These are phyloP conservation scores for Xenentodon cancila DNA, from an alignment of 2,797 vertebrate genomes.

Conservation along the genomic window DNA sequence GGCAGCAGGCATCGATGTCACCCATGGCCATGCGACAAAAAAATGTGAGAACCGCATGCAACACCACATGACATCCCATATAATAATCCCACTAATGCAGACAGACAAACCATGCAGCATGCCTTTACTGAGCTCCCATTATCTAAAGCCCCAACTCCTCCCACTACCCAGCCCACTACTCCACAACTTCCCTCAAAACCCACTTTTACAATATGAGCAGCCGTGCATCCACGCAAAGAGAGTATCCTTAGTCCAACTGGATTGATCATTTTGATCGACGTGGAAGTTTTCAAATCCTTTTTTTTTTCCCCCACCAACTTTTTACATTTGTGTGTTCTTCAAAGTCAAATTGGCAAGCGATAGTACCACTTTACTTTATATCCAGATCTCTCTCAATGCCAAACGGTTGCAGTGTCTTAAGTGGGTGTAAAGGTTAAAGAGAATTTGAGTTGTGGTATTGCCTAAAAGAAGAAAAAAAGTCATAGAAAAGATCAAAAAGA, in stretches of 20 bases:
- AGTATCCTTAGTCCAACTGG: slow-evolving; percentile 77
- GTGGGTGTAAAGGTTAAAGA: slow-evolving; percentile 71
- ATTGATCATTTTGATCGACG: slow-evolving; percentile 57
- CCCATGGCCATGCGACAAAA: slow-evolving; percentile 75
- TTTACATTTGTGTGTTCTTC: slow-evolving; percentile 36
- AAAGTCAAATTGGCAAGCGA: slow-evolving; percentile 54
- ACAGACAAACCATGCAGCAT: slow-evolving; percentile 69
- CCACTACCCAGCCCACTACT: slow-evolving; percentile 37
- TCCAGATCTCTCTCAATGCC: slow-evolving; percentile 83
- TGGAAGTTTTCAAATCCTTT: slow-evolving; percentile 10
- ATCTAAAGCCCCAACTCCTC: slow-evolving; percentile 46
- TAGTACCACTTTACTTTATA: slow-evolving; percentile 40
- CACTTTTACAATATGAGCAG: slow-evolving; percentile 78
- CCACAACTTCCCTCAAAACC: slow-evolving; percentile 52
- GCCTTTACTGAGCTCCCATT: slow-evolving; percentile 52
- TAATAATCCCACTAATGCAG: slow-evolving; percentile 30
- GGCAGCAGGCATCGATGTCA: slow-evolving; percentile 51
- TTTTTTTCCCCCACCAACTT: slow-evolving; percentile 11
- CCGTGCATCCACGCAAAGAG: slow-evolving; percentile 82
- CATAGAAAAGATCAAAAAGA: slow-evolving; percentile 69
- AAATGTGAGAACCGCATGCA: slow-evolving; percentile 63
- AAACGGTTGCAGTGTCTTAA: slow-evolving; percentile 79
- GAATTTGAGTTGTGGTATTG: slow-evolving; percentile 73
- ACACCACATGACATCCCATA: slow-evolving; percentile 36
- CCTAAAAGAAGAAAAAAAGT: slow-evolving; percentile 78